Percentiles rank a stretch among this genome's conserved stretches.
Conservation (phyloP, 2,113 vertebrate genomes). For the Cyprinodon tularosa region DNA sequence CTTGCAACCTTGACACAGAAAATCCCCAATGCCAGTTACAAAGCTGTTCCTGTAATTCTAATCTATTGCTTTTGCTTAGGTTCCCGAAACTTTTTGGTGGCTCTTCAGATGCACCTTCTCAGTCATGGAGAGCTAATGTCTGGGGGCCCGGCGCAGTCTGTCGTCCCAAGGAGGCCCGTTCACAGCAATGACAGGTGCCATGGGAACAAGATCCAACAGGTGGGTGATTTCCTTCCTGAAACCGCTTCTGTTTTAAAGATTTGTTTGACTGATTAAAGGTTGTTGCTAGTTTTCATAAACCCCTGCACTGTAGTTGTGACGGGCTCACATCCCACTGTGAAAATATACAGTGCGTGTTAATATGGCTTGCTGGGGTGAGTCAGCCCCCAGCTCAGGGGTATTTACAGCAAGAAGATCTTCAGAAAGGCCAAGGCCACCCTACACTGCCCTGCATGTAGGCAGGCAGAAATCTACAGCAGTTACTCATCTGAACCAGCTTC, state of each 20-base stretch:
- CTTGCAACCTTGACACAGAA: no score
- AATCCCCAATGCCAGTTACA: neutral
- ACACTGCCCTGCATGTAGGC: conserved; percentile 28
- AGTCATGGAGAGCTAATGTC: conserved; percentile 53
- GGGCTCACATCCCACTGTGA: neutral
- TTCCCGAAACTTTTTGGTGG: conserved; percentile 10
- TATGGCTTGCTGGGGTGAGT: conserved; percentile 40
- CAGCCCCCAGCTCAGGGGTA: conserved; percentile 57
- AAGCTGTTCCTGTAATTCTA: neutral
- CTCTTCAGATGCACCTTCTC: conserved; percentile 18
- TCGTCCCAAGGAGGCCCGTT: conserved; percentile 11
- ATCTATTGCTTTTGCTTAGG: neutral
- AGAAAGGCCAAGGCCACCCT: conserved; percentile 54
- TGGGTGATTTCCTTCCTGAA: conserved; percentile 24
- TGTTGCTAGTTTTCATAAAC: neutral
- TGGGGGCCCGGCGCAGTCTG: conserved; percentile 38
- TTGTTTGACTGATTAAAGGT: neutral
- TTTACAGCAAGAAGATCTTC: conserved; percentile 52
- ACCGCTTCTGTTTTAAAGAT: neutral
- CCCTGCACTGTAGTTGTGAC: neutral
- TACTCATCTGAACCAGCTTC: conserved; percentile 9
- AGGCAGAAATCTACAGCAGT: conserved; percentile 3
- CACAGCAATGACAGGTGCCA: conserved; percentile 59
- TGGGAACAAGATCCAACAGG: conserved; percentile 80
- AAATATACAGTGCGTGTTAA: conserved; percentile 3